Evolutionary conservation across 2,113 vertebrate species (phyloP).

Genomic region (Actenoides lindsayi): DNA sequence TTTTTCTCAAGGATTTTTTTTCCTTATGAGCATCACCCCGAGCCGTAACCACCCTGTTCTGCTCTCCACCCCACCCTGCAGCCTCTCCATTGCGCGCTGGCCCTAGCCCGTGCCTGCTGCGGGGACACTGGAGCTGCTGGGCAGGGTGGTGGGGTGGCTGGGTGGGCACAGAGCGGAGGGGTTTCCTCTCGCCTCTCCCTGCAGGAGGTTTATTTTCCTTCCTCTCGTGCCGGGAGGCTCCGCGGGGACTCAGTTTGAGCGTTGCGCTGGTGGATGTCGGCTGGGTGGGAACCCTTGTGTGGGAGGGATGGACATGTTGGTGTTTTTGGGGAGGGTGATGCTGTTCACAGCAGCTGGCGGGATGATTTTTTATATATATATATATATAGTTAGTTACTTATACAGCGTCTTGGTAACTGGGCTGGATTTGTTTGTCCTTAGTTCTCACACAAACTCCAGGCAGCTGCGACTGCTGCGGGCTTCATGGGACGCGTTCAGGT

Average conservation of each 20-base stretch:
- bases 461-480: neutral
- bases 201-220: neutral
- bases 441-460: neutral
- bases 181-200: fast-evolving
- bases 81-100: neutral
- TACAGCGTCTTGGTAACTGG: fast-evolving
- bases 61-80: neutral
- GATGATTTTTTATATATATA: no score
- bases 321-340: fast-evolving
- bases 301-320: fast-evolving
- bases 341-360: neutral
- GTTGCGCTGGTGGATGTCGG: fast-evolving
- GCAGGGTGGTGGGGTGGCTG: fast-evolving
- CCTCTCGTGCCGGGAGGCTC: neutral
- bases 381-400: no score
- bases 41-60: fast-evolving
- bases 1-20: neutral
- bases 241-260: fast-evolving
- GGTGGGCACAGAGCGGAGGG: fast-evolving
- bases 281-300: fast-evolving
- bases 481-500: fast-evolving
- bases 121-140: neutral
- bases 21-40: fast-evolving
- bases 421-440: neutral
- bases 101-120: neutral